Evolutionary conservation across 1,140 invertebrate species (phyloP), one percentile per base, ranked within the genome.

Genomic region (Phymastichus coffea): DNA sequence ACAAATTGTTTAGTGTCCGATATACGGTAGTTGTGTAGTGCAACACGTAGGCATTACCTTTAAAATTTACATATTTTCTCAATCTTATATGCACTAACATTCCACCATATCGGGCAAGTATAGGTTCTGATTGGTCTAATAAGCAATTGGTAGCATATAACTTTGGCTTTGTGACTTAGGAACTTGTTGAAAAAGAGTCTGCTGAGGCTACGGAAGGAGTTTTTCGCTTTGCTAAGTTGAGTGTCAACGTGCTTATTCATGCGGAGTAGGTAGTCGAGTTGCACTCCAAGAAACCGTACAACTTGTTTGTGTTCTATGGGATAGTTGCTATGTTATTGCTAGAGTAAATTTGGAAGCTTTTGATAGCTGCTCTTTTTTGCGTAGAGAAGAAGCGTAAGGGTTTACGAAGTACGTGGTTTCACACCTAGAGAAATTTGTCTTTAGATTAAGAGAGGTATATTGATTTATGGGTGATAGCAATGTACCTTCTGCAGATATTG

Each of bases 51-150:
- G 10, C 59, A 66, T 0, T 22, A 8, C 30, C 57, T 49, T 30
- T 66, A 49, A 6, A 63, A 57, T 1, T 33, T 35, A 9, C 58
- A 22, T 7, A 69, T 2, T 33, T 55, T 63, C 28, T 66, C 63
- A 33, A 64, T 62, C 2, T 44, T 15, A 0, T 35, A 23, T 2
- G 64, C 41, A 4, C 52, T 19, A 0, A 48, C 7, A n/a, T 66
- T 66, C 25, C 30, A 66, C 60, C 57, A 63, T 2, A 63, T 33
- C 2, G 48, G 60, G 0, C 30, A 41, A 1, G 60, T 43, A 14
- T 61, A 66, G 10, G 57, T 60, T 7, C 63, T 3, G 3, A 66
- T 47, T 0, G 61, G 63, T 37, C 61, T 54, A 0, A 68, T 59
- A n/a, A 68, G 25, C 3, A 33, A 12, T 1, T 49, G 19, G 35